Percentiles rank a stretch among this genome's conserved stretches.
phyloP scores from a whole-genome alignment of 1,140 invertebrate species.

The Microplitis demolitor region DNA sequence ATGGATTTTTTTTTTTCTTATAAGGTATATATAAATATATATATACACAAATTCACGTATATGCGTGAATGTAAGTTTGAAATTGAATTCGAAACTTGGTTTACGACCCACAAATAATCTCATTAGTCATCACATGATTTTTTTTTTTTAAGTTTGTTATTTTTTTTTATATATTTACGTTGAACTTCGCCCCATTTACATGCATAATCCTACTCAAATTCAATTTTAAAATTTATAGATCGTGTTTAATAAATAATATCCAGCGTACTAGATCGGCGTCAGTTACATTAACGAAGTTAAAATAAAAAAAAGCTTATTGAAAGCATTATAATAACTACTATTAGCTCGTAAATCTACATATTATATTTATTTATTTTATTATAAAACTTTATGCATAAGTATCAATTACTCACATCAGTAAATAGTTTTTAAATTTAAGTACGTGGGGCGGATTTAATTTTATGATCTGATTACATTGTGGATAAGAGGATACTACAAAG shows the following conservation, averaged over 20 bases:
- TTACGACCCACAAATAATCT: not conserved
- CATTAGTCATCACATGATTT: not conserved
- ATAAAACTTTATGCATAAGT: conserved; percentile 30
- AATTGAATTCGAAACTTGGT: not conserved
- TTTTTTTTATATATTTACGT: not conserved
- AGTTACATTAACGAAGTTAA: conserved; percentile 42
- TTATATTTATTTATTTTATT: conserved; percentile 38
- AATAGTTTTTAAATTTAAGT: not conserved
- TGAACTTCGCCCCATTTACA: not conserved
- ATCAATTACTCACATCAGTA: not conserved
- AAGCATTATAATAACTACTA: conserved; percentile 43
- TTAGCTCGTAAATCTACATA: conserved; percentile 36
- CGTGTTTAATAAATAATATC: conserved; percentile 37
- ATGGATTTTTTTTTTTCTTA: not conserved
- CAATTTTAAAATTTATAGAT: not conserved
- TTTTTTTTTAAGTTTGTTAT: not conserved
- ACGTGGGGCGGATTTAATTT: not conserved
- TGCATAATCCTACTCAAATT: not conserved
- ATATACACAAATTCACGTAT: not conserved
- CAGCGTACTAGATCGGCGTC: conserved; percentile 59
- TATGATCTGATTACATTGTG: not conserved
- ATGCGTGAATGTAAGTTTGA: not conserved
- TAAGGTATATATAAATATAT: not conserved
- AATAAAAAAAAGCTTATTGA: conserved; percentile 31
- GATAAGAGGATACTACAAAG: conserved; percentile 3